phyloP scores from a whole-genome alignment of 2,797 vertebrate species.

The Thamnophis elegans region DNA sequence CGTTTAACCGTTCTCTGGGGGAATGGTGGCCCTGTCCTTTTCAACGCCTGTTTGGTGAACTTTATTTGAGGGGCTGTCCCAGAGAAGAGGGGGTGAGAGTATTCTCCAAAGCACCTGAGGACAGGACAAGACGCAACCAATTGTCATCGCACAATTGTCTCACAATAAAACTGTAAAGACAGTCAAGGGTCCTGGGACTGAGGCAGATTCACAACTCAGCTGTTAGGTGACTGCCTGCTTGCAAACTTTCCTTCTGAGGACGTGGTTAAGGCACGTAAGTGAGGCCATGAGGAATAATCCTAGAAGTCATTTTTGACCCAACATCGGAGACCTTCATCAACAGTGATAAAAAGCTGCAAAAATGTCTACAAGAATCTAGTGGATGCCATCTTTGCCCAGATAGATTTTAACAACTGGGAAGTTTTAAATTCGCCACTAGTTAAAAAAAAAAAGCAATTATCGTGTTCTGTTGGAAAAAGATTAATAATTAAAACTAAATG shows the following conservation, averaged over 20 bases:
- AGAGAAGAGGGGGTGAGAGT: background rate
- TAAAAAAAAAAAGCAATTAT: background rate
- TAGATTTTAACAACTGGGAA: background rate
- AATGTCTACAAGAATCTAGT: background rate
- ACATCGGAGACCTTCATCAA: background rate
- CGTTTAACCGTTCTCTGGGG: background rate
- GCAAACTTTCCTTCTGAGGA: background rate
- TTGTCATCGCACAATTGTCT: background rate
- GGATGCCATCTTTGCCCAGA: background rate
- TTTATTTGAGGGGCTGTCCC: background rate
- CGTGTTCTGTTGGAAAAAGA: background rate
- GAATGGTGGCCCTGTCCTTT: background rate
- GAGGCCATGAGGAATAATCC: background rate
- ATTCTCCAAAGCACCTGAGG: background rate
- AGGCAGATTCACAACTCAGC: background rate
- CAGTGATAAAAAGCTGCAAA: background rate
- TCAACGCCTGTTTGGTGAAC: background rate
- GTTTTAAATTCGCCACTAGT: background rate
- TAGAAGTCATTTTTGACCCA: background rate
- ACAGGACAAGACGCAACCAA: background rate
- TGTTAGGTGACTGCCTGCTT: background rate
- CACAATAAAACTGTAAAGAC: background rate
- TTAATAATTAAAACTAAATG: background rate
- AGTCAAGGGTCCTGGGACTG: background rate
- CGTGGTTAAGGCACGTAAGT: background rate